Evolutionary conservation across 2,113 vertebrate species (phyloP).

Genomic region (Piaya cayana): DNA sequence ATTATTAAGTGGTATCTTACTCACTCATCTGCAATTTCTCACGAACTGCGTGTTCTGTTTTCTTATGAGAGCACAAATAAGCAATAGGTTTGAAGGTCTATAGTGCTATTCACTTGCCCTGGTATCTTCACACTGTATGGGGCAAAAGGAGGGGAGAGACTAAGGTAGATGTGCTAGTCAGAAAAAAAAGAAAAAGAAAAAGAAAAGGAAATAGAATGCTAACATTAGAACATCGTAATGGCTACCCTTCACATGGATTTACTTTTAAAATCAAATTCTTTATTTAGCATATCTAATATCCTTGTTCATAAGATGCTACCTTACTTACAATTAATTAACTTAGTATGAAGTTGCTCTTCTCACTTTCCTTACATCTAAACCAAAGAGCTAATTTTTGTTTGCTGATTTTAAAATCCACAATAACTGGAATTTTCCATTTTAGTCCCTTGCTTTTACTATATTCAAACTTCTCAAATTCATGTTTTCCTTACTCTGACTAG

Average conservation of each 20-base stretch:
- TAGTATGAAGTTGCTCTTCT: background rate
- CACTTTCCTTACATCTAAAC: background rate
- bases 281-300: background rate
- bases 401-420: background rate
- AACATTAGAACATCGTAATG: background rate
- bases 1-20: no score
- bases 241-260: background rate
- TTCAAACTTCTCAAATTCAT: background rate
- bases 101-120: no score
- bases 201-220: background rate
- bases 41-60: no score
- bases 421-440: background rate
- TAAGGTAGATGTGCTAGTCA: no score
- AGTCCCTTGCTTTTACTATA: background rate
- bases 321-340: background rate
- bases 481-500: background rate
- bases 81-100: no score
- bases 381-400: background rate
- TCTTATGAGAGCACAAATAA: no score
- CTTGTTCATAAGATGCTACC: background rate
- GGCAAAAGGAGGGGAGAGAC: no score
- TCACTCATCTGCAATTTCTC: no score
- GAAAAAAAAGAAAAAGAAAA: background rate
- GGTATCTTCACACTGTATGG: no score
- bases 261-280: background rate